phyloP scores from a whole-genome alignment of 2,797 vertebrate genomes.

The Macroramphosus scolopax region DNA sequence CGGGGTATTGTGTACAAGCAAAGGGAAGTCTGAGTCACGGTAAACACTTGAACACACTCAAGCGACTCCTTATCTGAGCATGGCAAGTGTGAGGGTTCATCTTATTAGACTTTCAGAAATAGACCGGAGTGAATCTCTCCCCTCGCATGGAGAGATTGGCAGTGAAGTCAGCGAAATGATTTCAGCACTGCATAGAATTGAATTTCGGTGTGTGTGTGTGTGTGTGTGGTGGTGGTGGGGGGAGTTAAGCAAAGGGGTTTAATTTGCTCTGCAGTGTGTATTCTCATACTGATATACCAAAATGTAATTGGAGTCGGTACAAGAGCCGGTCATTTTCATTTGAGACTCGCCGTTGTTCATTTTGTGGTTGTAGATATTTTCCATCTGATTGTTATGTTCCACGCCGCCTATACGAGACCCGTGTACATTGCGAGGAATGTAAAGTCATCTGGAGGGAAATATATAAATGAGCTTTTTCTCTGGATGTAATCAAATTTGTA shows the following conservation, averaged over 20 bases:
- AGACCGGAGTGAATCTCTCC: slow-evolving; percentile 69
- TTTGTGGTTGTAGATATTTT: slow-evolving; percentile 42
- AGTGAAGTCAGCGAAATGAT: slow-evolving; percentile 74
- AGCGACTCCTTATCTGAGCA: slow-evolving; percentile 70
- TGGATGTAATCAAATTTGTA: slow-evolving; percentile 10
- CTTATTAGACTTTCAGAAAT: slow-evolving; percentile 77
- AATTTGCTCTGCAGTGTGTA: slow-evolving; percentile 78
- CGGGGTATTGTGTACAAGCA: slow-evolving; percentile 36
- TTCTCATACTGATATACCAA: slow-evolving; percentile 75
- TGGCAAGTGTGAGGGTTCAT: slow-evolving; percentile 69
- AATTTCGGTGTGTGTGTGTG: slow-evolving; percentile 62
- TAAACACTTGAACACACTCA: slow-evolving; percentile 75
- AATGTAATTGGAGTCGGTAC: slow-evolving; percentile 78
- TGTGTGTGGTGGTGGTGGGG: slow-evolving; percentile 40
- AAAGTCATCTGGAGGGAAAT: slow-evolving; percentile 29
- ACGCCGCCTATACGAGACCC: slow-evolving; percentile 18
- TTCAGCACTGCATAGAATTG: slow-evolving; percentile 68
- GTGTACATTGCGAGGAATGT: no score
- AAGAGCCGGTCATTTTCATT: slow-evolving; percentile 74
- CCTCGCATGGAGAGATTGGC: slow-evolving; percentile 67
- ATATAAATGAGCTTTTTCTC: slow-evolving; percentile 29
- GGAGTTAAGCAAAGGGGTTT: slow-evolving; percentile 75
- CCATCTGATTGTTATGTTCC: slow-evolving; percentile 45
- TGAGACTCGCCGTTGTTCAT: slow-evolving; percentile 64
- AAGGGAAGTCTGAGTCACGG: slow-evolving; percentile 54